A percentile compares a stretch with the other conserved stretches of the same genome.
phyloP scores from a whole-genome alignment of 2,888 invertebrate species.

The Nymphalis urticae region DNA sequence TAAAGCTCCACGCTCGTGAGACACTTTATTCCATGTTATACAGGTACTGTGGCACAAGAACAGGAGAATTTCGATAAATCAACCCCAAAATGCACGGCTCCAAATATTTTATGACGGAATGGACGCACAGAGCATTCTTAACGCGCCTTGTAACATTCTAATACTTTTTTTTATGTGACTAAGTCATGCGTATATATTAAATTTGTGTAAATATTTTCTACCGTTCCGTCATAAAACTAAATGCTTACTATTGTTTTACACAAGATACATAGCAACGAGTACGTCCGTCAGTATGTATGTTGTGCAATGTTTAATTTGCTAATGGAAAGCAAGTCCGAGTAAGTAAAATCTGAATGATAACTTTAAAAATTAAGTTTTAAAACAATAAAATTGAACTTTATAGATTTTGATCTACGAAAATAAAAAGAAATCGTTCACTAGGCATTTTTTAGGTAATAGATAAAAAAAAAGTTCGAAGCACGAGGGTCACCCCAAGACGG shows the following conservation, averaged over 20 bases:
- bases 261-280: conserved; percentile 28
- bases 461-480: neutral
- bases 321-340: conserved; percentile 26
- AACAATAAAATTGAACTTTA: conserved; percentile 52
- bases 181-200: conserved; percentile 45
- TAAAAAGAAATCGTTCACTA: conserved; percentile 35
- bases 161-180: conserved; percentile 46
- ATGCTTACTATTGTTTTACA: conserved; percentile 57
- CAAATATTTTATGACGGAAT: conserved; percentile 59
- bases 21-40: conserved; percentile 55
- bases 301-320: conserved; percentile 23
- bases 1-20: conserved; percentile 68
- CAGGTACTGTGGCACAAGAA: conserved; percentile 65
- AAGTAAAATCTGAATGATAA: conserved; percentile 46
- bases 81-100: conserved; percentile 54
- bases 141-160: conserved; percentile 44
- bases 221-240: conserved; percentile 70
- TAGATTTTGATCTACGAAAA: conserved; percentile 58
- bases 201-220: conserved; percentile 31
- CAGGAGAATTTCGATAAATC: conserved; percentile 54
- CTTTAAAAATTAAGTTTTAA: conserved; percentile 51
- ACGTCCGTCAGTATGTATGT: conserved; percentile 14
- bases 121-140: conserved; percentile 50
- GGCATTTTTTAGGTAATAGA: neutral
- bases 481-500: neutral